These are phyloP conservation scores for Steromphala cineraria DNA, from an alignment of 2,888 invertebrate species.

Conservation along the genomic window DNA sequence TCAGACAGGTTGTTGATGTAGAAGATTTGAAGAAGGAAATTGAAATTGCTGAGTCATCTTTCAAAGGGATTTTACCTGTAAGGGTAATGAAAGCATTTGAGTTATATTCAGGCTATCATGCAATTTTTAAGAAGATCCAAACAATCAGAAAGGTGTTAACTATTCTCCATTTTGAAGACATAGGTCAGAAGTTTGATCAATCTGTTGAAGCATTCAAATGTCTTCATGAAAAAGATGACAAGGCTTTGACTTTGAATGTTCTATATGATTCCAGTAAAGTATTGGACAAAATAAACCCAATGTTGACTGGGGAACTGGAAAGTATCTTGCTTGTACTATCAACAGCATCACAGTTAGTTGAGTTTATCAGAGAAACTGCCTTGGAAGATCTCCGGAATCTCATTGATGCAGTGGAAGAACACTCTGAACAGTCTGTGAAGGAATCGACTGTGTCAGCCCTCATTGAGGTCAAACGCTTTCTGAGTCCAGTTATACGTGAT, in stretches of 20 bases:
- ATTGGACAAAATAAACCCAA: constrained; percentile 26
- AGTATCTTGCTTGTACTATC: constrained; percentile 32
- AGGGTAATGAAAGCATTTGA: not conserved
- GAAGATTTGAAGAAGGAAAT: constrained; percentile 29
- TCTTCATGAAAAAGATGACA: constrained; percentile 9
- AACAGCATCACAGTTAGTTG: constrained; percentile 30
- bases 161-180: constrained; percentile 13
- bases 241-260: constrained; percentile 15
- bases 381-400: constrained; percentile 52
- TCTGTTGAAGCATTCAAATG: constrained; percentile 35
- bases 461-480: constrained; percentile 46
- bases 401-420: constrained; percentile 56
- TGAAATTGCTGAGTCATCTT: constrained; percentile 3
- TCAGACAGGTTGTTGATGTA: constrained; percentile 12
- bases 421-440: constrained; percentile 50
- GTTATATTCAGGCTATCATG: not conserved
- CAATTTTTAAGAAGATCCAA: constrained; percentile 12
- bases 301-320: constrained; percentile 24
- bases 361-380: constrained; percentile 39
- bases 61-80: not conserved
- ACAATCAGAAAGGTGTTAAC: not conserved
- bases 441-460: constrained; percentile 51
- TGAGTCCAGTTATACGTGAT: constrained; percentile 36
- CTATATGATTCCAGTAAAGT: constrained; percentile 27
- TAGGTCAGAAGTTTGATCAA: constrained; percentile 22